Evolutionary conservation across 92 coral and sea anemone genomes (phyloP).

Genomic region (Zoanthus solanderi): DNA sequence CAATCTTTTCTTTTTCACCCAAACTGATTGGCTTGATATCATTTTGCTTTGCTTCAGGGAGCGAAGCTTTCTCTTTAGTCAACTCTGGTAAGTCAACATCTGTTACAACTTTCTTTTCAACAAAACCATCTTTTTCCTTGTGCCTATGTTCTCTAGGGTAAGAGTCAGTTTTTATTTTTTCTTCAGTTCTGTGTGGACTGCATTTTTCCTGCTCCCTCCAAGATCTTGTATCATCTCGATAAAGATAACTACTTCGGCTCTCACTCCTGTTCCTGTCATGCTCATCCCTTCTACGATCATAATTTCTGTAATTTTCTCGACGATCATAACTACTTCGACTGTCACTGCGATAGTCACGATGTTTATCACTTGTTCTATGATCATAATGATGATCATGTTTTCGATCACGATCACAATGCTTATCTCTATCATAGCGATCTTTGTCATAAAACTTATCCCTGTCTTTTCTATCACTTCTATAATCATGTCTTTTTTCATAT

Average conservation of each 20-base stretch:
- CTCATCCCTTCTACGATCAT: slow-evolving; percentile 79
- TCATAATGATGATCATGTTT: slow-evolving; percentile 73
- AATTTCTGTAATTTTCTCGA: slow-evolving; percentile 61
- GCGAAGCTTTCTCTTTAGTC: slow-evolving; percentile 4
- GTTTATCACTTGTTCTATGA: slow-evolving; percentile 71
- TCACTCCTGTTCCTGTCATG: slow-evolving; percentile 77
- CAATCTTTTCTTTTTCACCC: not conserved
- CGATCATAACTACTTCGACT: slow-evolving; percentile 67
- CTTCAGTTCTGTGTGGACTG: slow-evolving; percentile 60
- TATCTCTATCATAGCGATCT: slow-evolving; percentile 67
- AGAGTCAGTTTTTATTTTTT: slow-evolving; percentile 47
- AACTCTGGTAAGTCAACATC: not conserved
- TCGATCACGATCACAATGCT: slow-evolving; percentile 70
- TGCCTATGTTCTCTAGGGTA: slow-evolving; percentile 51
- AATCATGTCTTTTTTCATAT: slow-evolving; percentile 73
- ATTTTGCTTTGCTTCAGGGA: not conserved
- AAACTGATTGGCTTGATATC: not conserved
- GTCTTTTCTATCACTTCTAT: slow-evolving; percentile 76
- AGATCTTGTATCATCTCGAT: slow-evolving; percentile 75
- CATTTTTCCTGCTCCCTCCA: slow-evolving; percentile 67
- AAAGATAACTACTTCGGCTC: slow-evolving; percentile 69
- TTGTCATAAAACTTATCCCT: slow-evolving; percentile 68
- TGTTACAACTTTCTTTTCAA: slow-evolving; percentile 5
- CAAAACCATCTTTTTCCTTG: slow-evolving; percentile 29
- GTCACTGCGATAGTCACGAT: slow-evolving; percentile 61